Evolutionary conservation across 2,797 vertebrate species (phyloP), one percentile per base, ranked within the genome.

Genomic region (Amphiprion clarkii): DNA sequence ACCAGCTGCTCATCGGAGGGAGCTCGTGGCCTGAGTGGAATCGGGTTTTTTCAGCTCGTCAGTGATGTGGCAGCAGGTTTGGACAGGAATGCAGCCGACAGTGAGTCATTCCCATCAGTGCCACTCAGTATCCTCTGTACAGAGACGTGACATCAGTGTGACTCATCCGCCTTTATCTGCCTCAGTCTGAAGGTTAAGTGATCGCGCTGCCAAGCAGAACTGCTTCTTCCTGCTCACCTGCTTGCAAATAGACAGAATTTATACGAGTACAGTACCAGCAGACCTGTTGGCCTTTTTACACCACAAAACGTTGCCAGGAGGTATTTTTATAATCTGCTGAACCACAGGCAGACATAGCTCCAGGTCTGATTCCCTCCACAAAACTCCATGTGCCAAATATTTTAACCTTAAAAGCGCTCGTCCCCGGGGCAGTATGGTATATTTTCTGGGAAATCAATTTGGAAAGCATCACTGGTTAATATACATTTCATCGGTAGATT

Each of bases 121-220:
- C 64, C 79, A 72, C 82, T 72, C 40, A 19, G 67, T 78, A 61
- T 89, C 74, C 67, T 78, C 74, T 51, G 68, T 42, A 1, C 76
- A 53, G 77, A 80, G 78, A 25, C 54, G 81, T 90, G 91, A 92
- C 84, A 63, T 84, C 83, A 85, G 63, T 64, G 78, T 92, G 91
- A 93, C 74, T 92, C 91, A 91, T 84, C 83, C 40, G 71, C 58
- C 59, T 71, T 85, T 82, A 92, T 90, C 87, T 79, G 61, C 70
- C 69, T 9, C 62, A 46, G 89, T 76, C 74, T 83, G 87, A 88
- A 88, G 82, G 85, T 88, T 87, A 73, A 79, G 54, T 12, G 62
- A 31, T 57, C 19, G 14, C 49, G 57, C 52, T 58, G 44, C 14
- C 16, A 76, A 63, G 60, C 63, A 2, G 64, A 9, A 16, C 52